Evolutionary conservation across 2,113 vertebrate genomes (phyloP).

Genomic region (Edolisoma coerulescens): DNA sequence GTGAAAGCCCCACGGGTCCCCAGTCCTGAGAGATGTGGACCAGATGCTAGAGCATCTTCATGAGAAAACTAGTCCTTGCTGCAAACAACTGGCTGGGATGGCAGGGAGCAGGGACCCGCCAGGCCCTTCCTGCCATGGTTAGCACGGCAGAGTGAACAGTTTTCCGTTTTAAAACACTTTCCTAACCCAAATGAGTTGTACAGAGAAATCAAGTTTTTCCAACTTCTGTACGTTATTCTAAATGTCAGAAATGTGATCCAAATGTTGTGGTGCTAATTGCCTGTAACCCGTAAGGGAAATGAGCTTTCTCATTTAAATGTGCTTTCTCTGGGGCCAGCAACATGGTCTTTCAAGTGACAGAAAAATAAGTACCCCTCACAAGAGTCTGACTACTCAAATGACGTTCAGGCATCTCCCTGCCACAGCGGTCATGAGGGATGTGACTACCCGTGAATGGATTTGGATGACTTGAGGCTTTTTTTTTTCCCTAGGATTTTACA

Average conservation of each 20-base stretch:
- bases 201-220: not conserved
- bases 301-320: slow-evolving; percentile 21
- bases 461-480: not conserved
- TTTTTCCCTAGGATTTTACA: not conserved
- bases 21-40: not conserved
- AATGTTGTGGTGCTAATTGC: slow-evolving; percentile 34
- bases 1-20: not conserved
- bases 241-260: slow-evolving; percentile 14
- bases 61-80: not conserved
- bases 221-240: not conserved
- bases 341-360: not conserved
- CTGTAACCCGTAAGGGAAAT: slow-evolving; percentile 9
- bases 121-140: rapidly evolving
- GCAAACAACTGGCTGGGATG: not conserved
- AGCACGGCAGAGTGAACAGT: not conserved
- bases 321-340: not conserved
- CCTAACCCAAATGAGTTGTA: not conserved
- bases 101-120: not conserved
- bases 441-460: not conserved
- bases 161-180: not conserved
- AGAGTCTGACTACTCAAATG: not conserved
- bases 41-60: slow-evolving; percentile 12
- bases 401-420: not conserved
- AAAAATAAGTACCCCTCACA: not conserved
- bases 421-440: not conserved